These are phyloP conservation scores for Rhinophrynus dorsalis DNA, from an alignment of 2,797 vertebrate genomes.

Conservation along the genomic window DNA sequence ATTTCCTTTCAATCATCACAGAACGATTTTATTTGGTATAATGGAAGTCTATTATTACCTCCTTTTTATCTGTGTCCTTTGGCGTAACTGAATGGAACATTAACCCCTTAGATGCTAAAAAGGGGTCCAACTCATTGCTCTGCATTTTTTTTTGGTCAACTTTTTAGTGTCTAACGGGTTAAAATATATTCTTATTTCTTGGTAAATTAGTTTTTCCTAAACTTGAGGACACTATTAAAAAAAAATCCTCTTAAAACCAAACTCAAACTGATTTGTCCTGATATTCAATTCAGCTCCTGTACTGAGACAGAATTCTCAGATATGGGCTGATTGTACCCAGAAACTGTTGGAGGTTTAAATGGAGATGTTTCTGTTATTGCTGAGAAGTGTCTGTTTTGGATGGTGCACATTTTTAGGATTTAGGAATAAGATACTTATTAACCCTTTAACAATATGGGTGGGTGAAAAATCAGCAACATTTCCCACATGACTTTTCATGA, in stretches of 20 bases:
- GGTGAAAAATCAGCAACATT: not conserved
- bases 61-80: slow-evolving; percentile 42
- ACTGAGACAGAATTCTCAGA: not conserved
- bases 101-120: too few relatives aligned
- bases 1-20: slow-evolving; percentile 65
- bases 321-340: not conserved
- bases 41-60: slow-evolving; percentile 65
- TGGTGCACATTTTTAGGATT: not conserved
- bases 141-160: slow-evolving; percentile 17
- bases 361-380: too few relatives aligned
- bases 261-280: slow-evolving; percentile 42
- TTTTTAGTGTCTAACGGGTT: slow-evolving; percentile 58
- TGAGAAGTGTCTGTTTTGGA: not conserved
- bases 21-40: slow-evolving; percentile 72
- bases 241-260: slow-evolving; percentile 48
- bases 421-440: not conserved
- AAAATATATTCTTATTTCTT: slow-evolving; percentile 50
- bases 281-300: not conserved
- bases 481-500: too few relatives aligned
- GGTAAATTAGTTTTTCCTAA: slow-evolving; percentile 52
- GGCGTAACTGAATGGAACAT: slow-evolving; percentile 55
- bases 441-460: not conserved
- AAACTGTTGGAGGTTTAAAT: not conserved
- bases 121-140: too few relatives aligned
- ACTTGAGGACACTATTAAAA: slow-evolving; percentile 2